Evolutionary conservation across 2,113 vertebrate species (phyloP), one percentile per base, ranked within the genome.

Genomic region (Ptyas mucosa): DNA sequence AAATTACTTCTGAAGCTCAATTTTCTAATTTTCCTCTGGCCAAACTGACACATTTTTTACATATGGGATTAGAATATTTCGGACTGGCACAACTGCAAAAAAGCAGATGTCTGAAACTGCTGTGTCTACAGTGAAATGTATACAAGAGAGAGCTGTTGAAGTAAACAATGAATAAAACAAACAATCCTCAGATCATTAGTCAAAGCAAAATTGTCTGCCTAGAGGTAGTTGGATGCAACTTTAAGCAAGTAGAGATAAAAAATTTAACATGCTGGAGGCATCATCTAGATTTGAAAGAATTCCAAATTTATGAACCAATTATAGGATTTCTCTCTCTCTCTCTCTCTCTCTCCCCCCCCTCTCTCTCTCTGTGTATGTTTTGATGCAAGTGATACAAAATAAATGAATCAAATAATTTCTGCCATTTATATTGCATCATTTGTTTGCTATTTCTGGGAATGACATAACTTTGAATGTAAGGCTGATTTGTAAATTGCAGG

Each of bases 71-170:
- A 15, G 23, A 93, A 93, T 90, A 93, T 92, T 3, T 43, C 91
- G 39, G 93, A 91, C 7, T 26, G 2, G 75, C 51, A 94, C 0
- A 0, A 89, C 26, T 1, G 64, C 85, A 92, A 64, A 86, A 92
- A 87, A 92, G 12, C 61, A 95, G 29, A 94, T 10, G 93, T 90
- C 93, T 75, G 12, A 94, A 92, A 95, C 90, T 23, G 88, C 23
- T 94, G 0, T 26, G 89, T 91, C 54, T 94, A 15, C 8, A 94
- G 0, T 87, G 46, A 94, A 96, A 94, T 92, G 91, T 85, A 94
- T 95, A n/a, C 15, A 54, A 34, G 46, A 91, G 6, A 34, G 7
- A 34, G 7, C 51, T 46, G 1, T 23, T 88, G 24, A n/a, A 92
- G 90, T 94, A 93, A 89, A 57, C 15, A 54, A 3, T 86, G 29